Base-by-base conservation (phyloP, 2,888 invertebrate genomes). In the Drosophila ustulata region DNA sequence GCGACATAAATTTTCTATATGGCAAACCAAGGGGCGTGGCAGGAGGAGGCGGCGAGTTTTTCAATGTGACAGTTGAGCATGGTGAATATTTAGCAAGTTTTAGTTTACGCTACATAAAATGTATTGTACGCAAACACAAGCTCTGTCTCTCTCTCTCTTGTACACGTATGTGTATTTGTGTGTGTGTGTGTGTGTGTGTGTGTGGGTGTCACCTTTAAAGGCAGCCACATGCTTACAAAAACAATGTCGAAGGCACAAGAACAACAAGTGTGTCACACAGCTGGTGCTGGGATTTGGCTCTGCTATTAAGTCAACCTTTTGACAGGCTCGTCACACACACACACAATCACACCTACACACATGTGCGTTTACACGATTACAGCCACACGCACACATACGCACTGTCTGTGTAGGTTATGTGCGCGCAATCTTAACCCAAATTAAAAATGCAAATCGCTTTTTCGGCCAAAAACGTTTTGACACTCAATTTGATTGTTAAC, bases 21-120 rank as follows among this genome's bases (percentile, higher is more conserved):
- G 49, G 30, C 34, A 45, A 43, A 32, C 23, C n/a, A 39, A 2
- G 28, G 28, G 3, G 6, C 5, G 46, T 23, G 34, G 13, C 28
- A 30, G 74, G 4, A 47, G 18, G n/a, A 2, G 18, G 49, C 50
- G 34, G 79, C 46, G 55, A 53, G 67, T 62, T 70, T 80, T 71
- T 78, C 85, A 84, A 75, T 88, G 79, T 75, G 82, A 88, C 85
- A 82, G 79, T 67, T 53, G 68, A 75, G 82, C 75, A 52, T 65
- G 61, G 52, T 63, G 64, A 70, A 87, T 81, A 72, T 87, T 72
- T 71, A 78, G 75, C 69, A 70, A 71, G 82, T 71, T 83, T 73
- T 70, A 69, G 62, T 71, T 80, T 75, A 81, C 68, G 85, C 69
- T 82, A 75, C 82, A 81, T 81, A 57, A 75, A 82, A 84, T 81